These are phyloP conservation scores for Etheostoma cragini DNA, from an alignment of 2,113 vertebrate genomes.

Conservation along the genomic window DNA sequence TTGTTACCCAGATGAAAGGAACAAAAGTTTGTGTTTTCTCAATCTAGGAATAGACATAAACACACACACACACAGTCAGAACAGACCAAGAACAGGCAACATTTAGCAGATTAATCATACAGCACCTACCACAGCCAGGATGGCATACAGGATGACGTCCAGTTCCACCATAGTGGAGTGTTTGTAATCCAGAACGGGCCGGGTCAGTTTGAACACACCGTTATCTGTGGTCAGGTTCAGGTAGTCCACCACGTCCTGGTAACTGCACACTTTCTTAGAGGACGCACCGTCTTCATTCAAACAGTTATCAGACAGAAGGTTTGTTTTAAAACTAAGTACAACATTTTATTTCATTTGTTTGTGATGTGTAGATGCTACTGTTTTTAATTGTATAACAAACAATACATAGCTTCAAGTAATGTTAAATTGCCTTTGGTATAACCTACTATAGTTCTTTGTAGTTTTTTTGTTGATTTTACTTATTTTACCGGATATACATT, in stretches of 20 bases:
- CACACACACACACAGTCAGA: neutral
- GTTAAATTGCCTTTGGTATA: neutral
- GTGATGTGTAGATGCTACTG: neutral
- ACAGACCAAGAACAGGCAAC: neutral
- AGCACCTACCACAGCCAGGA: constrained; percentile 76
- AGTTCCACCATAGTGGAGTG: constrained; percentile 61
- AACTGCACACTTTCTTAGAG: constrained; percentile 66
- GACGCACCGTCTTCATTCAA: constrained; percentile 25
- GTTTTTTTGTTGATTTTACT: neutral
- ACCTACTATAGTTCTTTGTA: neutral
- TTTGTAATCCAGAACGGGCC: constrained; percentile 77
- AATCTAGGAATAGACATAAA: constrained; percentile 56
- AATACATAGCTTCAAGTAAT: neutral
- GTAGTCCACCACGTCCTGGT: constrained; percentile 76
- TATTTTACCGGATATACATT: too few relatives aligned
- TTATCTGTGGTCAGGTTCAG: constrained; percentile 76
- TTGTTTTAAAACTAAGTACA: too few relatives aligned
- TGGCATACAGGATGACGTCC: constrained; percentile 72
- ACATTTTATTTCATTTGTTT: neutral
- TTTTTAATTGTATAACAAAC: neutral
- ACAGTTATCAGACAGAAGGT: neutral
- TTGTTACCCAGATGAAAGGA: constrained; percentile 68
- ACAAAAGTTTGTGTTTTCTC: constrained; percentile 80
- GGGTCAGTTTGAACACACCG: constrained; percentile 55
- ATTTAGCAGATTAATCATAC: neutral